These are phyloP conservation scores for Eilema griseolum DNA, from an alignment of 2,888 invertebrate species.

Conservation along the genomic window DNA sequence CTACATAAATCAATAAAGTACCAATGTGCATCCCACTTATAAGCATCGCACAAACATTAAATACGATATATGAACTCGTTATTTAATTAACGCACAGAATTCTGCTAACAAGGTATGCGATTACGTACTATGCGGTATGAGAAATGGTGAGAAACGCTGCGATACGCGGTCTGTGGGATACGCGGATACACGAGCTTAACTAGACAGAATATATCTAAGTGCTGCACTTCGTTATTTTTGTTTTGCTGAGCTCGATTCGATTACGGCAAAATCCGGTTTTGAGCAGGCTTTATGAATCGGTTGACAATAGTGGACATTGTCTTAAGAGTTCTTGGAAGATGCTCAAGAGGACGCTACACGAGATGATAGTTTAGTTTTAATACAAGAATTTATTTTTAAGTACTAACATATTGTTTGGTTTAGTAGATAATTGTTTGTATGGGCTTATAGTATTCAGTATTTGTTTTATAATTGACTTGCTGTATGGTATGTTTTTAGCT, in stretches of 20 bases:
- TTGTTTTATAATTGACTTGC: neutral
- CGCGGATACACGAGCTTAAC: constrained; percentile 52
- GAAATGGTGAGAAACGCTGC: constrained; percentile 55
- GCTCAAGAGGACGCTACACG: neutral
- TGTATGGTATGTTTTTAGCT: neutral
- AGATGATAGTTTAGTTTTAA: constrained; percentile 17
- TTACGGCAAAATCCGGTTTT: constrained; percentile 42
- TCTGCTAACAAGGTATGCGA: constrained; percentile 69
- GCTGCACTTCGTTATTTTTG: constrained; percentile 55
- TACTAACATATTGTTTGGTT: neutral
- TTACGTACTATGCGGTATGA: constrained; percentile 50
- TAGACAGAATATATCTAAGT: constrained; percentile 72
- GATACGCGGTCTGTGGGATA: constrained; percentile 56
- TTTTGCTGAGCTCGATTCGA: constrained; percentile 40
- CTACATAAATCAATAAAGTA: constrained; percentile 45
- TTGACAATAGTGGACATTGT: constrained; percentile 44
- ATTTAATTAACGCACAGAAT: constrained; percentile 72
- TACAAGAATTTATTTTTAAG: neutral
- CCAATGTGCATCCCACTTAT: constrained; percentile 28
- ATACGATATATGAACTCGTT: constrained; percentile 62
- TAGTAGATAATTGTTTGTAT: neutral
- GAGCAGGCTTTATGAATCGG: constrained; percentile 38
- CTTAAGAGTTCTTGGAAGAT: constrained; percentile 22
- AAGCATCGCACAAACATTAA: constrained; percentile 46
- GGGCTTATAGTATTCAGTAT: neutral